Base-by-base conservation (phyloP, 1,140 invertebrate genomes). In the Tribolium madens region DNA sequence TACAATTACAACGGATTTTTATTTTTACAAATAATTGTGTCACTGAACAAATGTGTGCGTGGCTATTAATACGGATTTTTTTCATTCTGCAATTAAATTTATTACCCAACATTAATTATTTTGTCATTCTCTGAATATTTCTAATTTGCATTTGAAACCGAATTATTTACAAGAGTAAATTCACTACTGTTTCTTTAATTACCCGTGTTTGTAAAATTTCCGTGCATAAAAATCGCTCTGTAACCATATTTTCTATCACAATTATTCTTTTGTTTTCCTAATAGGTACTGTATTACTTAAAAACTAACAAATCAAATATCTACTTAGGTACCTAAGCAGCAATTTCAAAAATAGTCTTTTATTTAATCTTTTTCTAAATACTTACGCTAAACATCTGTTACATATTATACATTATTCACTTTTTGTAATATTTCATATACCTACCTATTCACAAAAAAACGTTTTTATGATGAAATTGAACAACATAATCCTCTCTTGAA, bases 11-110 rank as follows among this genome's bases (percentile, higher is more conserved):
- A 64, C 57, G 57, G n/a, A 64, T 64, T 64, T 64, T 64, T 64
- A 64, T 64, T 64, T 64, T 64, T 64, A 64, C 57, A 64, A 64
- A 64, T 64, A 64, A 64, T 64, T 64, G 57, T 64, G 57, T 64
- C 57, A 64, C 57, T 33, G 57, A 64, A 64, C 57, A 33, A 64
- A 64, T 64, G 57, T 31, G 26, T n/a, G 57, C 18, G 21, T 64
- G 57, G 26, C 57, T 33, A 64, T 64, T 64, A 64, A 33, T 64
- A 64, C 57, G 57, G 52, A 64, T 33, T 64, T 64, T 64, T 64
- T 64, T n/a, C 57, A 33, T 64, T 64, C 26, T 64, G 17, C 21
- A 64, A 64, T 64, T 64, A 64, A 64, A 64, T 64, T 64, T 64
- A 64, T 64, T 64, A 64, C 21, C 26, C 57, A 33, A 64, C 26